Evolutionary conservation across 2,113 vertebrate genomes (phyloP), one percentile per base, ranked within the genome.

Genomic region (Syngnathus typhle): DNA sequence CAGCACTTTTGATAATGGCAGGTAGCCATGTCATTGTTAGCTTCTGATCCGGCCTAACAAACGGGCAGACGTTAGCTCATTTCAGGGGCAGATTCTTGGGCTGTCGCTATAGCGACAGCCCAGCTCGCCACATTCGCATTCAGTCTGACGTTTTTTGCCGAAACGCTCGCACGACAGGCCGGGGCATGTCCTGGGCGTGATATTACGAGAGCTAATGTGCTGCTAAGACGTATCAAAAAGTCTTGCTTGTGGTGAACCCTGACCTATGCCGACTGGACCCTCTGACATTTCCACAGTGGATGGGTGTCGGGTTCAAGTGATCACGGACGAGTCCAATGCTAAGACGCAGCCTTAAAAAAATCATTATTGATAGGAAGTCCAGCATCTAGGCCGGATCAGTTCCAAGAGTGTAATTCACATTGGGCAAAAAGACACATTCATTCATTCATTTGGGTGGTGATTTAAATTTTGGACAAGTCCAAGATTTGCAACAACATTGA

Each of bases 271-370:
- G 63, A 44, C 60, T 49, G 64, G 80, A 64, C 68, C 72, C 69
- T 81, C 56, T 90, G 87, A 88, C 87, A 85, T 90, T 90, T 84
- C 59, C 74, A 76, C 76, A 72, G 46, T 55, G 15, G 39, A 6
- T 44, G 12, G 79, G 86, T 84, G 70, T 87, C 73, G 11, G 72
- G 63, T 86, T 84, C 76, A 78, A 71, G 61, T 64, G 3, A 23
- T 39, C 7, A 19, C 10, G 23, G 56, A 37, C 51, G 11, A 54
- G 15, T 18, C 46, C 15, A 47, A 47, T 16, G 46, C 6, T 1
- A 47, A 47, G 5, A 47, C 15, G 47, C 5, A 41, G n/a, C 6
- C 5, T 6, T 55, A 11, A 27, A 55, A 12, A 55, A 18, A 5
- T 4, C 4, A 47, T 18, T 47, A 18, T 18, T 47, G 18, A 47